A percentile compares a stretch with the other conserved stretches of the same genome.
These are phyloP conservation scores for Otolemur garnettii DNA, from an alignment of 2,113 vertebrate genomes.

Conservation along the genomic window DNA sequence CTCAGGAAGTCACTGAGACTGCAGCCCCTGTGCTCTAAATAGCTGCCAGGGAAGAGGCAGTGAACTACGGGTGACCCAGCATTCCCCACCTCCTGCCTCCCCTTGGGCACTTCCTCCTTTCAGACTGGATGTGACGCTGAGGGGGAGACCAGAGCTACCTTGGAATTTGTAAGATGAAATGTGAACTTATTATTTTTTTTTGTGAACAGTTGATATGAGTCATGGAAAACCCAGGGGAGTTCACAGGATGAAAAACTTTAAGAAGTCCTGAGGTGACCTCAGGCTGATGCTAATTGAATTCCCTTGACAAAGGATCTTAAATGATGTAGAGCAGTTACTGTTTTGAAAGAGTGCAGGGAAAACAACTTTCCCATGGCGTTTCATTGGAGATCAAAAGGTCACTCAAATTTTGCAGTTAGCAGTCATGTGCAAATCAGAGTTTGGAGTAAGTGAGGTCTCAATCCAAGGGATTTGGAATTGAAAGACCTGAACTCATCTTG, in stretches of 20 bases:
- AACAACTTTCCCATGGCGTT: slow-evolving; percentile 71
- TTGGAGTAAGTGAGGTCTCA: slow-evolving; percentile 40
- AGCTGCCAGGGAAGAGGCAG: slow-evolving; percentile 33
- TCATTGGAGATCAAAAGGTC: slow-evolving; percentile 65
- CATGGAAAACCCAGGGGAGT: slow-evolving; percentile 72
- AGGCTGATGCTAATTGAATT: slow-evolving; percentile 68
- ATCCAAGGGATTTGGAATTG: slow-evolving; percentile 21
- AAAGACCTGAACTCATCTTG: not conserved
- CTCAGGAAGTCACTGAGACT: slow-evolving; percentile 50
- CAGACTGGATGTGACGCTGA: slow-evolving; percentile 33
- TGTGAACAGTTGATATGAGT: slow-evolving; percentile 69
- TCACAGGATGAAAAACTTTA: slow-evolving; percentile 71
- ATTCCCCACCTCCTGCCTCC: slow-evolving; percentile 15
- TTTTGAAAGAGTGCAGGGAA: slow-evolving; percentile 64
- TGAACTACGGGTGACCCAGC: slow-evolving; percentile 33
- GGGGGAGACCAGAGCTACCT: not conserved
- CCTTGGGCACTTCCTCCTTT: slow-evolving; percentile 24
- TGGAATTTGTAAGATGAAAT: slow-evolving; percentile 56
- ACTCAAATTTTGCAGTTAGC: slow-evolving; percentile 52
- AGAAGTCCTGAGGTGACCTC: slow-evolving; percentile 72
- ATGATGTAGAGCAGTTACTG: slow-evolving; percentile 62
- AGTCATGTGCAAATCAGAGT: slow-evolving; percentile 58
- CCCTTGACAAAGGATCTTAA: slow-evolving; percentile 69
- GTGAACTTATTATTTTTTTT: slow-evolving; percentile 54
- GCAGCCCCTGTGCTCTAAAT: not conserved